Evolutionary conservation across 2,113 vertebrate species (phyloP), one percentile per base, ranked within the genome.

Genomic region (Halichoerus grypus): DNA sequence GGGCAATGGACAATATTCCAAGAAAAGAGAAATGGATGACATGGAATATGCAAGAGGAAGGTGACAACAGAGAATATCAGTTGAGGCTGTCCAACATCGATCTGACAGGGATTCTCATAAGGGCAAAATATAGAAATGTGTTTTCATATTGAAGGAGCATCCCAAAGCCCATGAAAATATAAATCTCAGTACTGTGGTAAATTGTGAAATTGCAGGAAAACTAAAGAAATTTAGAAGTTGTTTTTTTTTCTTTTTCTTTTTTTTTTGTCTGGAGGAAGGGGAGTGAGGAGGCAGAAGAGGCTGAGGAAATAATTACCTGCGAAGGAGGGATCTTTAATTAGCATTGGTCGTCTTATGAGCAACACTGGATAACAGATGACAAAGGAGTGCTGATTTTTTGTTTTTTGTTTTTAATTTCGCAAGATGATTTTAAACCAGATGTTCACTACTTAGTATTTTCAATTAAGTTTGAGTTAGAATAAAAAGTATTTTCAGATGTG

Each of bases 401-500:
- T 53, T 65, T 15, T 67, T 67, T 53, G 22, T 63, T 57, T 9
- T 74, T 46, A 36, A 46, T 88, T 63, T 16, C 55, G 1, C 51
- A 26, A 55, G 22, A 49, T 15, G 57, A 46, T 51, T 96, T 91
- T 65, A 39, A 72, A 28, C 26, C 21, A 91, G 36, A 13, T 72
- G 5, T 84, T 77, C 11, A 74, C 31, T 31, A 61, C 1, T 31
- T 1, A 65, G 26, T 53, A 33, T 16, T 11, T 69, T 72, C 42
- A 39, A 63, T 79, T 83, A 82, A 51, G 4, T 87, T 71, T 86
- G 55, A 90, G 4, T 13, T 19, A 19, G 46, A 93, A 82, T 90
- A 86, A 96, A 77, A 26, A 90, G 63, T 69, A 53, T 63, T 63
- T 72, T 76, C 84, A 82, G 3, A 42, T 2, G 4, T 72, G 8